Evolutionary conservation across 2,797 vertebrate species (phyloP).

Genomic region (Remorina albescens): DNA sequence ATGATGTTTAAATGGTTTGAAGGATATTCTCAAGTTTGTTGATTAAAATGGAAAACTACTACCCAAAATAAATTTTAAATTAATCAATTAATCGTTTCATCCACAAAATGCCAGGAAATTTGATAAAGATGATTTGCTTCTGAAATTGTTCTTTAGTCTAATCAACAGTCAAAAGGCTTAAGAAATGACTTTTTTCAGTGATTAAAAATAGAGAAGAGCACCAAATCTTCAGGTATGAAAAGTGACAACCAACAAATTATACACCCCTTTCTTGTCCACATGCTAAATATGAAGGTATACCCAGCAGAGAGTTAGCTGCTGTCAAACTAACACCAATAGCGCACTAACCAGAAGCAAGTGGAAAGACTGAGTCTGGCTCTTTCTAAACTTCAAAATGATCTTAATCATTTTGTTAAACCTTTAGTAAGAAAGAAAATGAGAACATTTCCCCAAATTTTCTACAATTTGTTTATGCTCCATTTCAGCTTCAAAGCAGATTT

Average conservation of each 20-base stretch:
- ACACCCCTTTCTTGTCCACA: neutral
- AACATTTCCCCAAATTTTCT: neutral
- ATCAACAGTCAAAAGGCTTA: neutral
- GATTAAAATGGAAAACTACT: constrained; percentile 8
- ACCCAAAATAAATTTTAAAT: neutral
- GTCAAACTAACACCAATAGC: neutral
- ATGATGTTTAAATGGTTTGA: neutral
- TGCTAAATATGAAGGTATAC: neutral
- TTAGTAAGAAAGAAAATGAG: neutral
- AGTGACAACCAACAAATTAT: neutral
- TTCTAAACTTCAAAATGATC: neutral
- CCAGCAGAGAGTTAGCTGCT: neutral
- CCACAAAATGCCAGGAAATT: neutral
- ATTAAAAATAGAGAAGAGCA: neutral
- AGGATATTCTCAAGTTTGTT: neutral
- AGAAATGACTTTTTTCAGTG: neutral
- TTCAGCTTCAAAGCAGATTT: neutral
- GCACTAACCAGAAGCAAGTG: neutral
- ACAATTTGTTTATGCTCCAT: neutral
- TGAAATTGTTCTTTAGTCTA: neutral
- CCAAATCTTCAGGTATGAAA: neutral
- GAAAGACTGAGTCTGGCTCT: neutral
- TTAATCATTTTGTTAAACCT: neutral
- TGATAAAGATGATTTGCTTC: neutral
- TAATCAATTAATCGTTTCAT: neutral